Base-by-base conservation (phyloP, 2,888 invertebrate species). In the Pristionchus exspectatus region DNA sequence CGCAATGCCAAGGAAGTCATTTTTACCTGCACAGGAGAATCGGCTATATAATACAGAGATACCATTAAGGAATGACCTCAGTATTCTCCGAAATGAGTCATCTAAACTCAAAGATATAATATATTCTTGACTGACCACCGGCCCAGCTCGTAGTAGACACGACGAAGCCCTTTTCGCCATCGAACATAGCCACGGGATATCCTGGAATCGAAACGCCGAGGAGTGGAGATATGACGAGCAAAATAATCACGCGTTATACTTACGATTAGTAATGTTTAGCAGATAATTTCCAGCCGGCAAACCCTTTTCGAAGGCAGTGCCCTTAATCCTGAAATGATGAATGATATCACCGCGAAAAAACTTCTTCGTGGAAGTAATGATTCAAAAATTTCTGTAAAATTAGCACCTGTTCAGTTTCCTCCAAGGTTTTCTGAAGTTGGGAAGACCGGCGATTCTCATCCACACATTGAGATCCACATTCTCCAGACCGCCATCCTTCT, bases 401-500 rank as follows among this genome's bases (percentile, higher is more conserved):
- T 12, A n/a, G n/a, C 96, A 95, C 95, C 98, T 97, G 95, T 98
- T 96, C 7, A 99, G 96, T 90, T 97, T 97, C 0, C 98, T 96
- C 96, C 98, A 98, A 77, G 98, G 96, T 96, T 99, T 99, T 91
- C 98, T 96, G 96, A 99, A 99, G 72, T 97, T 98, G 0, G 99
- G 98, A 93, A 99, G 96, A 0, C 99, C 99, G 0, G 99, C 98
- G 0, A 98, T 98, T 91, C 99, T 96, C 99, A 99, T 99, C 99
- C 99, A 99, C 9, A 99, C 98, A 94, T 99, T 99, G 59, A 99
- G 96, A 95, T 99, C 99, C 96, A 99, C 99, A 95, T 99, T 99
- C 96, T 97, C 97, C 95, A 98, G 98, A 21, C 98, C 98, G 95
- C 98, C 98, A 95, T 98, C 98, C 93, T 99, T 96, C 92, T 98